Percentiles rank a stretch among this genome's conserved stretches.
Evolutionary conservation across 2,113 vertebrate species (phyloP).

Genomic region (Melanerpes aurifrons): DNA sequence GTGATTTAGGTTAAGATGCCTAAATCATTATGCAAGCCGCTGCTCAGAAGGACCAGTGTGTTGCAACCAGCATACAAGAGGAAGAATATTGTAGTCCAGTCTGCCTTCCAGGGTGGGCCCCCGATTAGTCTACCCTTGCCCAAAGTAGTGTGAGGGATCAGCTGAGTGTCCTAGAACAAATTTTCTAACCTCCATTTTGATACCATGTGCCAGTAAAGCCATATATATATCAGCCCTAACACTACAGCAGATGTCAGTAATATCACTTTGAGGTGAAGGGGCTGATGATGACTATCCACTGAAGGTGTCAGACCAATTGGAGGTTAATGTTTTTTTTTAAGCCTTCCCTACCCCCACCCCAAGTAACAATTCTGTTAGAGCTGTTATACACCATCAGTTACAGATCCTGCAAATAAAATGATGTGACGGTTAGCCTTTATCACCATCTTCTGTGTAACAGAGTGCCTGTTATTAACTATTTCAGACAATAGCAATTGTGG

Average conservation of each 20-base stretch:
- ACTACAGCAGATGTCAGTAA: not conserved
- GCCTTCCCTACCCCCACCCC: too few relatives aligned
- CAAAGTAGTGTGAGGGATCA: not conserved
- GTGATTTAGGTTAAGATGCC: not conserved
- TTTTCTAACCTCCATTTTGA: not conserved
- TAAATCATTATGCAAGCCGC: not conserved
- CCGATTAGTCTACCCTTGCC: not conserved
- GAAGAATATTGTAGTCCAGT: not conserved
- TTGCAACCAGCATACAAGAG: not conserved
- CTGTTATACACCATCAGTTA: not conserved
- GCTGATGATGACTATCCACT: not conserved
- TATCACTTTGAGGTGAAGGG: not conserved
- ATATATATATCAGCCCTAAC: not conserved
- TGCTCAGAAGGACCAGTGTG: not conserved
- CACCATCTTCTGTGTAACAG: not conserved
- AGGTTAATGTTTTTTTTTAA: not conserved
- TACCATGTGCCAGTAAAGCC: not conserved
- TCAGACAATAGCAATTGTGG: not conserved
- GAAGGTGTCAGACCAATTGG: not conserved
- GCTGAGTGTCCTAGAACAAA: not conserved
- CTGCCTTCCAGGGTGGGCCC: not conserved
- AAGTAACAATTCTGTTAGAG: not conserved
- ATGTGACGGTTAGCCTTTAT: not conserved
- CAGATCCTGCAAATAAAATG: not conserved
- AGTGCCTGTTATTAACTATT: not conserved